Evolutionary conservation across 2,113 vertebrate species (phyloP), one percentile per base, ranked within the genome.

Genomic region (Syngnathus typhle): DNA sequence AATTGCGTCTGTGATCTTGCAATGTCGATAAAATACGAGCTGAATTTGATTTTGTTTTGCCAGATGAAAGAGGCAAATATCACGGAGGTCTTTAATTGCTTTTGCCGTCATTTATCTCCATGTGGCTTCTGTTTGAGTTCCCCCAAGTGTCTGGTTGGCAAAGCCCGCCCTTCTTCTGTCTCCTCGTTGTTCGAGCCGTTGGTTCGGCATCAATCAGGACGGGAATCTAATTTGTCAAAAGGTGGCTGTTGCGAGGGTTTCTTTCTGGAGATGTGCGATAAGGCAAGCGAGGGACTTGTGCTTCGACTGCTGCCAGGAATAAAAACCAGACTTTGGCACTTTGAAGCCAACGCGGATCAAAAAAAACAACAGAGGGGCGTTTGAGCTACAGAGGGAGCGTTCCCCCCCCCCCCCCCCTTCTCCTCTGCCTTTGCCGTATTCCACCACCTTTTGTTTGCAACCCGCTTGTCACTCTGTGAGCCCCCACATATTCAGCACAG

Each of bases 211-310:
- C 86, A 85, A 84, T 88, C 88, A 82, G 65, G 6, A 65, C 38
- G 1, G 78, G 43, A 86, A 87, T 86, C 83, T 88, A 83, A 88
- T 88, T 88, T 89, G 86, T 83, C 84, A 16, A 83, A 81, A 81
- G 63, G 77, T 76, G 76, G 69, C 76, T 79, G 69, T 71, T 71
- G 76, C 76, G 41, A 54, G 81, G 76, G 41, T 79, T 55, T 55
- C 52, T 77, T 80, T 86, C 82, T 85, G 84, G 88, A 88, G 85
- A 88, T 83, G 80, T 88, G 83, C 75, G 88, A 88, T 88, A 88
- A 83, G 83, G 81, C 75, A 80, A 78, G 72, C 83, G 71, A 78
- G 67, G 76, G 79, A 81, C 74, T 78, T 82, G 82, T 87, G 49
- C 49, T 52, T 52, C 49, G 12, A 7, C 10, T 23, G 52, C 52